Conservation (phyloP, 1,140 invertebrate species). For the Copidosoma floridanum region DNA sequence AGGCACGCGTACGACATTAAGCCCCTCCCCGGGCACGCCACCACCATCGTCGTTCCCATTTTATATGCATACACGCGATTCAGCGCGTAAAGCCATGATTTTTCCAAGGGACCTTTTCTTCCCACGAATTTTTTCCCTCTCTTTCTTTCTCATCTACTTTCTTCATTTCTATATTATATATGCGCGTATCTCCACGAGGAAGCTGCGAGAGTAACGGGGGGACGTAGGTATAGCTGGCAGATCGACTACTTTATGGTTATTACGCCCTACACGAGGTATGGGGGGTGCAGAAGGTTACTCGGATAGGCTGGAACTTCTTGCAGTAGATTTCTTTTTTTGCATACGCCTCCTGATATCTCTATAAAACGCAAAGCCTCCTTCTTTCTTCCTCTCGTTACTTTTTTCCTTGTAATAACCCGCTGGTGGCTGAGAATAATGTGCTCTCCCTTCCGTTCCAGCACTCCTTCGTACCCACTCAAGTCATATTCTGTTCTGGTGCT, state of each 20-base stretch:
- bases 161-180: background rate
- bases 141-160: conserved; percentile 4
- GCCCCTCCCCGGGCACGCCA: no score
- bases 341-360: conserved; percentile 17
- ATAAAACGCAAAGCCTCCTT: no score
- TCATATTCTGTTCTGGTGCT: background rate
- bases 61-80: conserved; percentile 49
- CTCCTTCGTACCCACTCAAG: no score
- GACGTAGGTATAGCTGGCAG: conserved; percentile 23
- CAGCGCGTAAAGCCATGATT: conserved; percentile 47
- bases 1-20: conserved; percentile 30
- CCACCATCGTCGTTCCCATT: no score
- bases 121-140: background rate
- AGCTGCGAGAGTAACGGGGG: background rate
- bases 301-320: conserved; percentile 18
- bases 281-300: conserved; percentile 6
- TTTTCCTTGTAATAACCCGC: conserved; percentile 25
- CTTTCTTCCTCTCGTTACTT: conserved; percentile 12
- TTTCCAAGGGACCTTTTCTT: conserved; percentile 33
- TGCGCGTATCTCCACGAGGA: background rate
- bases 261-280: conserved; percentile 36
- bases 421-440: conserved; percentile 24
- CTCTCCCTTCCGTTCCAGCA: conserved; percentile 1
- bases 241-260: conserved; percentile 44
- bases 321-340: conserved; percentile 23